phyloP scores from a whole-genome alignment of 2,113 vertebrate species.

The Himantopus leucocephalus region DNA sequence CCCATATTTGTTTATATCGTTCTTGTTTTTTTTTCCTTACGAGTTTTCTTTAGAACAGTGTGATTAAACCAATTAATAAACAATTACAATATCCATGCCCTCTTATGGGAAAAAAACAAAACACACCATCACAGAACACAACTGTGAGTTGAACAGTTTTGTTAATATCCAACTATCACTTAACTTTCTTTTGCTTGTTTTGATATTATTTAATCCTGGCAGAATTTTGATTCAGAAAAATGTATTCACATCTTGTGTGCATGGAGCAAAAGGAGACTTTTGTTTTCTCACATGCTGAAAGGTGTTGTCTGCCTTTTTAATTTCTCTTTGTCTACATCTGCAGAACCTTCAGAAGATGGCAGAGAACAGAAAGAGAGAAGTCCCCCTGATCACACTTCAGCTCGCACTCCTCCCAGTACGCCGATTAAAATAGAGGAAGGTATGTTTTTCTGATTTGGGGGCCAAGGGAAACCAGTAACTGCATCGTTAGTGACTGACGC shows the following conservation, averaged over 20 bases:
- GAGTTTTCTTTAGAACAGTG: not conserved
- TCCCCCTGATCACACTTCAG: constrained; percentile 58
- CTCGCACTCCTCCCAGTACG: constrained; percentile 88
- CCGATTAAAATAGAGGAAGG: constrained; percentile 90
- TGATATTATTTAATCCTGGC: not conserved
- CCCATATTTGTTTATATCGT: not conserved
- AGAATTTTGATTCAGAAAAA: not conserved
- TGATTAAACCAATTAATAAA: not conserved
- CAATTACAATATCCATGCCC: not conserved
- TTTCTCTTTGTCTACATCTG: not conserved
- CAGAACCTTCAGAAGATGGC: constrained; percentile 78
- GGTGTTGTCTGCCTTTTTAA: not conserved
- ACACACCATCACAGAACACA: not conserved
- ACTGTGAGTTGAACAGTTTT: not conserved
- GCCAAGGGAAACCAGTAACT: not conserved
- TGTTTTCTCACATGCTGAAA: not conserved
- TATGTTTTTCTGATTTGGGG: constrained; percentile 61
- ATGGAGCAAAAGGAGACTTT: not conserved
- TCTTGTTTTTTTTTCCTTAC: not conserved
- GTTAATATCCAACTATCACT: not conserved
- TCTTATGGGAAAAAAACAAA: not conserved
- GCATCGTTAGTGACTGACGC: not conserved
- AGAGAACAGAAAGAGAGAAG: constrained; percentile 76
- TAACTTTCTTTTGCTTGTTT: constrained; percentile 52
- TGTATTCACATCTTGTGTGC: not conserved